A percentile compares a stretch with the other conserved stretches of the same genome.
Conservation (phyloP, 2,113 vertebrate species). For the Paramisgurnus dabryanus region DNA sequence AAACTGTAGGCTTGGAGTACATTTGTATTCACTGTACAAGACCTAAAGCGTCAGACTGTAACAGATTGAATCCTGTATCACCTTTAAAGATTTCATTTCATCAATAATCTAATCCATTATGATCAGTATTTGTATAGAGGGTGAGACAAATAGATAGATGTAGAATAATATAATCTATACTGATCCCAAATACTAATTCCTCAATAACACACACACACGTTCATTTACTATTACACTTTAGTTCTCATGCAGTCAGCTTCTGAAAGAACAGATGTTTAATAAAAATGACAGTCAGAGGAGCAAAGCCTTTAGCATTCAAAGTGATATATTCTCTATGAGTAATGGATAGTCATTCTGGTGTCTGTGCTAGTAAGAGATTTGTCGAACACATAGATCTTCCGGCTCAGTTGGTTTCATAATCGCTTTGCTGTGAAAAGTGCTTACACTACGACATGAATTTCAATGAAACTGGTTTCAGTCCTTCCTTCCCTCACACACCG, state of each 20-base stretch:
- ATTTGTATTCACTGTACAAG: neutral
- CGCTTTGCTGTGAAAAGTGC: slow-evolving; percentile 20
- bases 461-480: neutral
- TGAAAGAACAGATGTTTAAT: no score
- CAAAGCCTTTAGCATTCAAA: neutral
- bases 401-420: slow-evolving; percentile 6
- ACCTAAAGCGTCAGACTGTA: neutral
- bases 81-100: no score
- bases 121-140: no score
- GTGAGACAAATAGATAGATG: no score
- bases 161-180: no score
- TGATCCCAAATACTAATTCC: no score
- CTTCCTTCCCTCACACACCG: neutral
- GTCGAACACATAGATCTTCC: neutral
- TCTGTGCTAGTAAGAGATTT: neutral
- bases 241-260: no score
- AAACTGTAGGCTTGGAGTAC: no score
- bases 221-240: no score
- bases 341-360: slow-evolving; percentile 6
- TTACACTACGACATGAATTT: slow-evolving; percentile 31
- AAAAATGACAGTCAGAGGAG: no score
- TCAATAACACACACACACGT: no score
- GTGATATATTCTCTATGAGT: neutral
- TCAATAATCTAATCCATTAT: no score
- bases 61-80: neutral